Evolutionary conservation across 2,113 vertebrate genomes (phyloP).

Genomic region (Illadopsis cleaveri): DNA sequence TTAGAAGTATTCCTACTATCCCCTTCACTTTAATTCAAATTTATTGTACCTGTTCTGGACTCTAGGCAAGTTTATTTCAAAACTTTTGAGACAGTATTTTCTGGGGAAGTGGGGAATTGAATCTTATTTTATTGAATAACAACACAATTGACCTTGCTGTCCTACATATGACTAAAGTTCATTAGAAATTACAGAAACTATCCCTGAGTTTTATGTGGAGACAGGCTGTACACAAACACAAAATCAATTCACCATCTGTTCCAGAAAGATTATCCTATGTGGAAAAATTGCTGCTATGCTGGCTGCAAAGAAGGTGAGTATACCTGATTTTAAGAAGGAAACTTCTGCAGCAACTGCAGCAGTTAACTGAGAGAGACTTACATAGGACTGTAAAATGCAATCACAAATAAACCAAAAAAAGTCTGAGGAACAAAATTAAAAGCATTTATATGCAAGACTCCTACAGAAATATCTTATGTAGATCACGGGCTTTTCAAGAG

Average conservation of each 20-base stretch:
- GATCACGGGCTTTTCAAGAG: background rate
- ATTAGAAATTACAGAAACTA: background rate
- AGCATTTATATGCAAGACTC: background rate
- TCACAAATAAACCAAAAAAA: background rate
- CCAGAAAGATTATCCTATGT: background rate
- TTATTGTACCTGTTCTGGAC: background rate
- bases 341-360: background rate
- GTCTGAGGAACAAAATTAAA: background rate
- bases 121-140: background rate
- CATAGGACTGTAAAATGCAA: background rate
- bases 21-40: background rate
- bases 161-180: background rate
- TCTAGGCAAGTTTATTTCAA: background rate
- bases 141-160: background rate
- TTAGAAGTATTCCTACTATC: background rate
- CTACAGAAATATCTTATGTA: background rate
- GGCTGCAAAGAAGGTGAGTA: background rate
- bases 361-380: background rate
- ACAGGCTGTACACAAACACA: background rate
- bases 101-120: background rate
- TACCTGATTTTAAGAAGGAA: background rate
- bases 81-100: background rate
- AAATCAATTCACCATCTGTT: background rate
- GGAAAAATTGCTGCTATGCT: background rate
- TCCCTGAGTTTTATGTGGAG: background rate